Evolutionary conservation across 23 tunicate genomes (phyloP).

Genomic region (Corella eumyota): DNA sequence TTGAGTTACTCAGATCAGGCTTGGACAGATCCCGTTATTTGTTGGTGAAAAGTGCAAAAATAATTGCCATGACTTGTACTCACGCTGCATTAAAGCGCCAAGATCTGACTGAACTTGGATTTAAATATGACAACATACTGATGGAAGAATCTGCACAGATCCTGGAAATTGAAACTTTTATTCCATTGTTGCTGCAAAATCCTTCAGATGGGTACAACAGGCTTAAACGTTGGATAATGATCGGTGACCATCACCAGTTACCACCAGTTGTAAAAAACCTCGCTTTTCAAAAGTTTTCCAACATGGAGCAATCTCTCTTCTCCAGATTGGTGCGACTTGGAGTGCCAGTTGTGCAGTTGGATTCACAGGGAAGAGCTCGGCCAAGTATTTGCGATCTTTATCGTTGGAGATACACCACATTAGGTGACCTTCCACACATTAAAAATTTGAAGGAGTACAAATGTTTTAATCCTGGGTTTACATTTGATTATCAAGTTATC

Average conservation of each 20-base stretch:
- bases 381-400: constrained; percentile 79
- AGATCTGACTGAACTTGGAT: constrained; percentile 84
- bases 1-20: constrained; percentile 95
- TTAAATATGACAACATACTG: constrained; percentile 93
- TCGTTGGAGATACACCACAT: constrained; percentile 82
- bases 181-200: constrained; percentile 90
- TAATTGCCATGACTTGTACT: constrained; percentile 99
- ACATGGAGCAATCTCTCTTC: constrained; percentile 99
- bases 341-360: constrained; percentile 93
- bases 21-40: constrained; percentile 94
- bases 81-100: constrained; percentile 98
- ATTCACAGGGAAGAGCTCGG: constrained; percentile 97
- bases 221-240: constrained; percentile 99
- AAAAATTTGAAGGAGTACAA: constrained; percentile 37
- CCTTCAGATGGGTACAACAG: constrained; percentile 98
- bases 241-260: constrained; percentile 97
- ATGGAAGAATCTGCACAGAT: constrained; percentile 99
- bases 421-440: constrained; percentile 89
- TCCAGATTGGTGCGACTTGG: constrained; percentile 87
- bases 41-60: constrained; percentile 97
- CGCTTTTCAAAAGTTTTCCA: constrained; percentile 97
- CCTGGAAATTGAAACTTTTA: constrained; percentile 97
- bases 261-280: constrained; percentile 96
- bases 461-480: constrained; percentile 74
- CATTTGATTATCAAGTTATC: constrained; percentile 87